A percentile compares a stretch with the other conserved stretches of the same genome.
phyloP scores from a whole-genome alignment of 2,113 vertebrate genomes.

The Campylorhamphus procurvoides region DNA sequence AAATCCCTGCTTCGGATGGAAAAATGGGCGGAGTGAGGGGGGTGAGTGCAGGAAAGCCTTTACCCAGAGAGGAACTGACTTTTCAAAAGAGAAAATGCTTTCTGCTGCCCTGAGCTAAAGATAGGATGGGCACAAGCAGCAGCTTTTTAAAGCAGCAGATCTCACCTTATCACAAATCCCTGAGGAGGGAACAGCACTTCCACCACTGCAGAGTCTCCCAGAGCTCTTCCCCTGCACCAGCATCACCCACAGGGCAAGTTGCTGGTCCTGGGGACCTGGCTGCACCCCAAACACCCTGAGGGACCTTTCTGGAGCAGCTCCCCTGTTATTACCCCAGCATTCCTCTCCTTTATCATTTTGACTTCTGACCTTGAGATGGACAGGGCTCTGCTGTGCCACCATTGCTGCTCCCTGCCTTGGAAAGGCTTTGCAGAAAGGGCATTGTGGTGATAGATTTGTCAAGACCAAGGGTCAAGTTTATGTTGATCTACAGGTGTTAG shows the following conservation, averaged over 20 bases:
- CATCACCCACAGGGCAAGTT: fast-evolving
- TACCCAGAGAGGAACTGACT: neutral
- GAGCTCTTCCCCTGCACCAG: neutral
- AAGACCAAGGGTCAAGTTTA: conserved; percentile 72
- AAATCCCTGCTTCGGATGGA: neutral
- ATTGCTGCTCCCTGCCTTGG: fast-evolving
- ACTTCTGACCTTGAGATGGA: conserved; percentile 44
- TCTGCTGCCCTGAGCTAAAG: conserved; percentile 30
- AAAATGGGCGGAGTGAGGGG: neutral
- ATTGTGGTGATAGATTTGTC: conserved; percentile 36
- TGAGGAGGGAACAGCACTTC: neutral
- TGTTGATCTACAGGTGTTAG: conserved; percentile 69
- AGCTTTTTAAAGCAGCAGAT: conserved; percentile 38
- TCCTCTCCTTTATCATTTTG: conserved; percentile 34
- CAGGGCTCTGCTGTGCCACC: neutral
- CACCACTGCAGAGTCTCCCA: fast-evolving
- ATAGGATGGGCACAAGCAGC: neutral
- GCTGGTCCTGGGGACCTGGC: fast-evolving
- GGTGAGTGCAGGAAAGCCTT: neutral
- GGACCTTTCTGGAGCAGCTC: neutral
- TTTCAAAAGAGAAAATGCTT: neutral
- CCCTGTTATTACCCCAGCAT: fast-evolving
- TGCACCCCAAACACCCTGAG: neutral
- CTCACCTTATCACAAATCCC: neutral
- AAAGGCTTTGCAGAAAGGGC: neutral